These are phyloP conservation scores for Nothobranchius furzeri DNA, from an alignment of 2,113 vertebrate genomes.

Conservation along the genomic window DNA sequence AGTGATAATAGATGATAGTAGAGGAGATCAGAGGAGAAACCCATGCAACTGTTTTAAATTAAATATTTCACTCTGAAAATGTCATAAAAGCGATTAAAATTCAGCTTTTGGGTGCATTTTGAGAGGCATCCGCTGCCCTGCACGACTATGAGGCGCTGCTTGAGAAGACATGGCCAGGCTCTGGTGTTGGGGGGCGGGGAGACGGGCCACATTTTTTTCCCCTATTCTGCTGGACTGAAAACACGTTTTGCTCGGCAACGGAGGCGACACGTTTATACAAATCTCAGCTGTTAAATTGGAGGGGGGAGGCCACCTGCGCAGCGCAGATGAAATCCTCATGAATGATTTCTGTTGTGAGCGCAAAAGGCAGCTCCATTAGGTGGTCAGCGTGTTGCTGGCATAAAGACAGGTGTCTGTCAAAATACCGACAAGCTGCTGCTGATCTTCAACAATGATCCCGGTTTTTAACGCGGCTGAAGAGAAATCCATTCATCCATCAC, in stretches of 20 bases:
- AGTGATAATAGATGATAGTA: conserved; percentile 11
- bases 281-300: neutral
- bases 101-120: conserved; percentile 24
- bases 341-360: neutral
- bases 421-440: conserved; percentile 10
- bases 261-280: conserved; percentile 22
- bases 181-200: conserved; percentile 56
- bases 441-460: too few relatives aligned
- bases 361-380: conserved; percentile 20
- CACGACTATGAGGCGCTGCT: conserved; percentile 16
- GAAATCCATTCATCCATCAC: neutral
- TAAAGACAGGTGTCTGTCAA: conserved; percentile 71
- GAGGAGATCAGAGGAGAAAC: conserved; percentile 18
- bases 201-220: conserved; percentile 23
- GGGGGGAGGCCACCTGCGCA: neutral
- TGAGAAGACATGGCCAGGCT: conserved; percentile 39
- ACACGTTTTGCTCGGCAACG: conserved; percentile 42
- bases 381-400: conserved; percentile 60
- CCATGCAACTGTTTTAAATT: conserved; percentile 34
- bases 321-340: neutral
- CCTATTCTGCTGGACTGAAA: conserved; percentile 15
- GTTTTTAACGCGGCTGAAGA: too few relatives aligned
- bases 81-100: conserved; percentile 32
- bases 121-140: conserved; percentile 41
- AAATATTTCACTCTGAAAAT: conserved; percentile 33